Evolutionary conservation across 2,113 vertebrate genomes (phyloP).

Genomic region (Anseranas semipalmata): DNA sequence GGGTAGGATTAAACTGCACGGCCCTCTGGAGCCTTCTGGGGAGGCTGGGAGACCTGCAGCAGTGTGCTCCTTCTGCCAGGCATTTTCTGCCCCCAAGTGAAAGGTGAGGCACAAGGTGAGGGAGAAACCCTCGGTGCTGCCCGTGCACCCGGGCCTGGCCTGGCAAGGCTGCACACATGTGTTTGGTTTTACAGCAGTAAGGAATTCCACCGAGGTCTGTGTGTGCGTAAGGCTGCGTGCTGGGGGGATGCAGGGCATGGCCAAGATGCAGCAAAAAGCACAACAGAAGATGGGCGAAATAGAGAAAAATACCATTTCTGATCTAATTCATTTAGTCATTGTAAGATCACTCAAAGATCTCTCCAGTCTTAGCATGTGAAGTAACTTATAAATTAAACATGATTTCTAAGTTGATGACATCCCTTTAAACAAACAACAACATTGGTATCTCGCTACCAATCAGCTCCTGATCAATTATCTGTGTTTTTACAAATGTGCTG

Average conservation of each 20-base stretch:
- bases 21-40: accelerated
- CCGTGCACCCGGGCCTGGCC: accelerated
- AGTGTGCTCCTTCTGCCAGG: background rate
- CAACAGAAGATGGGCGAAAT: accelerated
- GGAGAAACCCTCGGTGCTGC: accelerated
- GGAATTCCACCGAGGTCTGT: accelerated
- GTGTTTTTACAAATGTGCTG: background rate
- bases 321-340: background rate
- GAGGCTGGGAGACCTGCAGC: accelerated
- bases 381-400: background rate
- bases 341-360: background rate
- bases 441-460: background rate
- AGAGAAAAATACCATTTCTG: background rate
- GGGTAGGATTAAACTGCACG: accelerated
- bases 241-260: accelerated
- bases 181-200: background rate
- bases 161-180: accelerated
- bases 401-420: background rate
- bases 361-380: background rate
- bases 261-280: background rate
- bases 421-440: constrained; percentile 19
- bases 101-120: accelerated
- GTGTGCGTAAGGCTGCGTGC: no score
- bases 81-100: background rate
- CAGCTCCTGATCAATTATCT: constrained; percentile 1